These are phyloP conservation scores for Drosophila mayri DNA, from an alignment of 1,140 invertebrate genomes.

Conservation along the genomic window DNA sequence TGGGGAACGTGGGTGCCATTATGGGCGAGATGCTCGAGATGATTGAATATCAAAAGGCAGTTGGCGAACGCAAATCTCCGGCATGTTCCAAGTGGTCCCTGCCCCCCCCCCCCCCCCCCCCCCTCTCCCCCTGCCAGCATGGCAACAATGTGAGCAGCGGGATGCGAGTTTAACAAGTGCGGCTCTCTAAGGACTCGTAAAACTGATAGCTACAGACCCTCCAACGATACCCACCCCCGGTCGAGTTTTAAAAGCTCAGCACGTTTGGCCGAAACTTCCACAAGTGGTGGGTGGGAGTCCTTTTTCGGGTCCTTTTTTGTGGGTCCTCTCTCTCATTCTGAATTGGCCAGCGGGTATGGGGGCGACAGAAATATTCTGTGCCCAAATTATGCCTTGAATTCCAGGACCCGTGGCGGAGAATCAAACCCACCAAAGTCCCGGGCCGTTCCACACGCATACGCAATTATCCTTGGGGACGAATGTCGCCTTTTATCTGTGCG, in stretches of 20 bases:
- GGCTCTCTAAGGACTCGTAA: slow-evolving; percentile 76
- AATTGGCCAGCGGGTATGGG: slow-evolving; percentile 9
- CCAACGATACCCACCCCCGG: slow-evolving; percentile 5
- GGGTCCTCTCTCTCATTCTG: not conserved
- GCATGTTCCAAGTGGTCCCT: slow-evolving; percentile 59
- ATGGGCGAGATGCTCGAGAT: slow-evolving; percentile 57
- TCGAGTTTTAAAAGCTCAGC: slow-evolving; percentile 67
- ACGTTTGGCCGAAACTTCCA: slow-evolving; percentile 72
- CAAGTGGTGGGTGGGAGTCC: slow-evolving; percentile 54
- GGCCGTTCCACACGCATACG: slow-evolving; percentile 64
- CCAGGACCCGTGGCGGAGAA: slow-evolving; percentile 3
- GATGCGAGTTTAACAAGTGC: slow-evolving; percentile 72
- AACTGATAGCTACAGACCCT: slow-evolving; percentile 63
- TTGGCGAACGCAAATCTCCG: slow-evolving; percentile 74
- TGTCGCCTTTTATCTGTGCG: slow-evolving; percentile 78
- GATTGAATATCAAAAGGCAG: slow-evolving; percentile 83
- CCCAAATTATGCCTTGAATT: slow-evolving; percentile 78
- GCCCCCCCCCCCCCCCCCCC: not conserved
- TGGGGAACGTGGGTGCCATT: slow-evolving; percentile 27
- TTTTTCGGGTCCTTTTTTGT: slow-evolving; percentile 4
- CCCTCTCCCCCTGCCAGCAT: too few species aligned
- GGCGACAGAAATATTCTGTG: slow-evolving; percentile 67
- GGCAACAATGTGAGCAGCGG: slow-evolving; percentile 37
- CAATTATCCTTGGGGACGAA: slow-evolving; percentile 78
- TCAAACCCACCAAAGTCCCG: slow-evolving; percentile 28